Evolutionary conservation across 2,888 invertebrate species (phyloP).

Genomic region (Aphidoletes aphidimyza): DNA sequence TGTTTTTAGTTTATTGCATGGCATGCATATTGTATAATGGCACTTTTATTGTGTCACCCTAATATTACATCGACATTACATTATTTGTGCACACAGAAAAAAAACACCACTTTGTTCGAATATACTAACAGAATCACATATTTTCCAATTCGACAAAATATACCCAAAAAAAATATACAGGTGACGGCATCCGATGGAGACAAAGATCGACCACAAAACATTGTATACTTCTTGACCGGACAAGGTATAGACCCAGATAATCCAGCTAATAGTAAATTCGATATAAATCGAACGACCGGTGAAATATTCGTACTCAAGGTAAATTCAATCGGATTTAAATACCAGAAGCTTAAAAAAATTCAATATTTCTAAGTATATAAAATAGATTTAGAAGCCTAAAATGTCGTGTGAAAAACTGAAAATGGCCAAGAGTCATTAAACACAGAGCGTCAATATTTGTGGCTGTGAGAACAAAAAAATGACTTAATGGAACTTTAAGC

Average conservation of each 20-base stretch:
- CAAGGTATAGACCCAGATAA: constrained; percentile 96
- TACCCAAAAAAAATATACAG: constrained; percentile 68
- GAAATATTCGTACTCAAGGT: constrained; percentile 96
- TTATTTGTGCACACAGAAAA: not conserved
- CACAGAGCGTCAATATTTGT: too few relatives aligned
- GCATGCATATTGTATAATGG: too few relatives aligned
- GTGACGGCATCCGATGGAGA: constrained; percentile 97
- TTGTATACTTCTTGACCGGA: constrained; percentile 94
- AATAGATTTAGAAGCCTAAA: not conserved
- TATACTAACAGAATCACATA: not conserved
- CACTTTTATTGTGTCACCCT: too few relatives aligned
- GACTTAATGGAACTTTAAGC: not conserved
- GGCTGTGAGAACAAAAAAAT: too few relatives aligned
- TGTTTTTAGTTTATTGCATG: too few relatives aligned
- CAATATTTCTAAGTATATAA: too few relatives aligned
- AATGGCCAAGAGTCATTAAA: too few relatives aligned
- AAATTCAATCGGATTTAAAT: constrained; percentile 64
- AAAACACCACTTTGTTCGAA: not conserved
- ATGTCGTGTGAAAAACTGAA: too few relatives aligned
- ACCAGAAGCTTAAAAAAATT: constrained; percentile 52
- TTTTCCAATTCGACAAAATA: not conserved
- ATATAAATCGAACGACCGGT: constrained; percentile 94
- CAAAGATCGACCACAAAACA: constrained; percentile 92
- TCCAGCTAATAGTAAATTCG: constrained; percentile 94
- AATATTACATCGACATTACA: too few relatives aligned